Evolutionary conservation across 2,113 vertebrate genomes (phyloP).

Genomic region (Hyperopisus bebe): DNA sequence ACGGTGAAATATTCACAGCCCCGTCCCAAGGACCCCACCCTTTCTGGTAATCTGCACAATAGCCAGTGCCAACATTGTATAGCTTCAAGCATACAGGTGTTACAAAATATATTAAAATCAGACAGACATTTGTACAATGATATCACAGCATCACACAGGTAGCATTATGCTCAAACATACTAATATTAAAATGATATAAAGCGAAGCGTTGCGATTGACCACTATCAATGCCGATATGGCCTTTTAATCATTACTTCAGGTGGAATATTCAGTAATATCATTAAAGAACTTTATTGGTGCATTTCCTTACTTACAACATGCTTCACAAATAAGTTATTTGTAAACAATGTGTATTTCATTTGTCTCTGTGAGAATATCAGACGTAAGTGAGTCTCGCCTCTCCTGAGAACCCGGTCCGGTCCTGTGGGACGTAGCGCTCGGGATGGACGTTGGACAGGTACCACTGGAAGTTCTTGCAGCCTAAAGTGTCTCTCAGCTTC

Average conservation of each 20-base stretch:
- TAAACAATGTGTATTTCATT: background rate
- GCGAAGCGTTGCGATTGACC: background rate
- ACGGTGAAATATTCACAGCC: constrained; percentile 58
- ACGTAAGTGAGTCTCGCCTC: constrained; percentile 55
- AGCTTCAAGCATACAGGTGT: constrained; percentile 59
- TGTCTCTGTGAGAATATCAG: background rate
- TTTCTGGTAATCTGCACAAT: constrained; percentile 67
- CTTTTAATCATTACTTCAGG: background rate
- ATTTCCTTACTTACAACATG: background rate
- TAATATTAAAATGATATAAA: background rate
- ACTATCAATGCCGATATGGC: background rate
- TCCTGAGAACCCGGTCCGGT: constrained; percentile 63
- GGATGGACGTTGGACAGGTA: constrained; percentile 74
- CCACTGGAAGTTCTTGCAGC: constrained; percentile 79
- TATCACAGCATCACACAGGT: background rate
- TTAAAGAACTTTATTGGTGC: background rate
- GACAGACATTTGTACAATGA: background rate
- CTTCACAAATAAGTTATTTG: background rate
- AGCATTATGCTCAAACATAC: background rate
- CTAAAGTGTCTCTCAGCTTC: constrained; percentile 65
- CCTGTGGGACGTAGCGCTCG: constrained; percentile 61
- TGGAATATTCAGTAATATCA: background rate
- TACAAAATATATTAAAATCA: constrained; percentile 20
- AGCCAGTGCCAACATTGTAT: constrained; percentile 68
- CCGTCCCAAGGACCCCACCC: constrained; percentile 42